phyloP scores from a whole-genome alignment of 1,140 invertebrate species.

The Oscheius sp. region DNA sequence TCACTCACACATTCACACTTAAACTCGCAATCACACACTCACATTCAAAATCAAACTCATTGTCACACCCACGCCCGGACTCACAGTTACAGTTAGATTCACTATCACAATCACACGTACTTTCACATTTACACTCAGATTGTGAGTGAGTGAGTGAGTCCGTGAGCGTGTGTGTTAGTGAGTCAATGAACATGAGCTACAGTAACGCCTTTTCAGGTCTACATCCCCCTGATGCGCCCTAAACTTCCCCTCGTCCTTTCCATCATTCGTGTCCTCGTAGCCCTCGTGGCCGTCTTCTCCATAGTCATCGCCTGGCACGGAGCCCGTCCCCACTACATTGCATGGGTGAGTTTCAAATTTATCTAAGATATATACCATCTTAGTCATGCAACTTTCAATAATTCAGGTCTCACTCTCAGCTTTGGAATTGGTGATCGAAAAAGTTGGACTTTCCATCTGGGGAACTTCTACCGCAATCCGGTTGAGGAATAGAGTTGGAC shows the following conservation, averaged over 20 bases:
- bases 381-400: neutral
- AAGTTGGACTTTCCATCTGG: constrained; percentile 43
- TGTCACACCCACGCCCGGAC: too few relatives aligned
- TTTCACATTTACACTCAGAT: too few relatives aligned
- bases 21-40: neutral
- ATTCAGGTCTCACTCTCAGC: constrained; percentile 47
- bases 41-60: too few relatives aligned
- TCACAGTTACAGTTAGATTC: too few relatives aligned
- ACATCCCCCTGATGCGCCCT: constrained; percentile 70
- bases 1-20: too few relatives aligned
- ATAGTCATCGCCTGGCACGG: constrained; percentile 91
- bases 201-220: too few relatives aligned
- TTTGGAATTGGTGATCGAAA: constrained; percentile 51
- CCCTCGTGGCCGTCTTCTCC: constrained; percentile 75
- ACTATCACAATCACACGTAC: too few relatives aligned
- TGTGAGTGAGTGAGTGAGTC: too few relatives aligned
- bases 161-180: too few relatives aligned
- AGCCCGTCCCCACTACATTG: constrained; percentile 72
- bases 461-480: neutral
- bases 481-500: constrained; percentile 31
- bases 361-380: neutral
- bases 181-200: too few relatives aligned
- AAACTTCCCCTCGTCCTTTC: constrained; percentile 47
- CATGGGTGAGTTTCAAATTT: constrained; percentile 68
- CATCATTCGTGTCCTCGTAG: constrained; percentile 68